Conservation (phyloP, 2,888 invertebrate genomes). For the Campaea margaritaria region DNA sequence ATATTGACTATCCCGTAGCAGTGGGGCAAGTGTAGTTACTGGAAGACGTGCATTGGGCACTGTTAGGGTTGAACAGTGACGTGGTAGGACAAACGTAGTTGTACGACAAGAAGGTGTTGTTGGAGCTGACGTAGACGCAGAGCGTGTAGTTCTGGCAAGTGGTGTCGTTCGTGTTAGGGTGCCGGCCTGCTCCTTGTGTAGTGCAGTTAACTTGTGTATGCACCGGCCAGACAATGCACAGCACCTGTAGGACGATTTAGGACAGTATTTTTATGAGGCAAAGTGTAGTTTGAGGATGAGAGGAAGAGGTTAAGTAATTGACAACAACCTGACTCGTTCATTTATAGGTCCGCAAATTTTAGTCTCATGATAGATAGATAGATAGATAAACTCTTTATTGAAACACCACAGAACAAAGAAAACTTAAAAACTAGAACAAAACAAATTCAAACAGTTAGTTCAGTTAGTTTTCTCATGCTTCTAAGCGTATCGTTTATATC, state of each 20-base stretch:
- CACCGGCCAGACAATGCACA: constrained; percentile 51
- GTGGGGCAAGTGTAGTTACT: constrained; percentile 64
- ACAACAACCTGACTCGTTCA: too few species aligned
- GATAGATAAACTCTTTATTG: too few species aligned
- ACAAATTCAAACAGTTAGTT: too few species aligned
- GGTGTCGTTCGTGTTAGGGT: constrained; percentile 65
- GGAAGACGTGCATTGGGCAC: constrained; percentile 59
- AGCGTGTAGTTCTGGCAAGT: constrained; percentile 73
- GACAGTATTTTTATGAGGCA: neutral
- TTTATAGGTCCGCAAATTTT: too few species aligned
- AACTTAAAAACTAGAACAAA: too few species aligned
- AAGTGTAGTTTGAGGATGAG: neutral
- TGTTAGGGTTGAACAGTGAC: constrained; percentile 69
- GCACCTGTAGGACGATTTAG: constrained; percentile 36
- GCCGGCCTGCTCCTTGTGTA: constrained; percentile 53
- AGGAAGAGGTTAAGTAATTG: too few species aligned
- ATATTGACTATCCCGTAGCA: constrained; percentile 16
- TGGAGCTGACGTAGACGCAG: constrained; percentile 58
- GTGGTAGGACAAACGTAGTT: constrained; percentile 71
- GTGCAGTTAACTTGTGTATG: constrained; percentile 64
- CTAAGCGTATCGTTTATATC: too few species aligned
- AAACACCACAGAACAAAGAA: too few species aligned
- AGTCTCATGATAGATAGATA: too few species aligned
- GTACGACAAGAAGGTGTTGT: constrained; percentile 56
- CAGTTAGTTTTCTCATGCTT: too few species aligned